These are phyloP conservation scores for Canis aureus DNA, from an alignment of 2,113 vertebrate species.

Conservation along the genomic window DNA sequence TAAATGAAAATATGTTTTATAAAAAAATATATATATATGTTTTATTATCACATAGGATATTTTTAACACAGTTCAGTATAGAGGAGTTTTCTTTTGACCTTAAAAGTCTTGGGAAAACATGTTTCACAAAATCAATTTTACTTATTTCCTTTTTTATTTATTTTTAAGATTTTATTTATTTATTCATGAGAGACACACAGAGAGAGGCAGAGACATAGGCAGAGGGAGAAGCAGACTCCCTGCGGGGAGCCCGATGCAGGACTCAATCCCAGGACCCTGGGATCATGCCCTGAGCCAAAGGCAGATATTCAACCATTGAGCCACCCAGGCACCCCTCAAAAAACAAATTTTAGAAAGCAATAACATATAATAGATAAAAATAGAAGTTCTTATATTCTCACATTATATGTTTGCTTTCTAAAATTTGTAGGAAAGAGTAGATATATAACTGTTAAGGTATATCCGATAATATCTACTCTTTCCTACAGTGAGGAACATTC, in stretches of 20 bases:
- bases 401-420: too few relatives aligned
- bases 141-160: too few relatives aligned
- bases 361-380: neutral
- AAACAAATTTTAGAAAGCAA: neutral
- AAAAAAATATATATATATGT: neutral
- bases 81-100: neutral
- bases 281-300: neutral
- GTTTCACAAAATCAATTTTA: neutral
- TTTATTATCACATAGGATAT: neutral
- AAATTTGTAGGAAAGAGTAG: too few relatives aligned
- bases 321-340: neutral
- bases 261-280: neutral
- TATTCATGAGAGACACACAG: too few relatives aligned
- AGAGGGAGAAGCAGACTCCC: neutral
- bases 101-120: neutral
- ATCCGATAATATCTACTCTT: conserved; percentile 45
- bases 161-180: neutral
- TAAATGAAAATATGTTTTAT: neutral
- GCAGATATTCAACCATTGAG: neutral
- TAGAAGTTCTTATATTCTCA: too few relatives aligned
- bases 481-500: conserved; percentile 70
- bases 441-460: too few relatives aligned
- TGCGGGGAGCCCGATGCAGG: neutral
- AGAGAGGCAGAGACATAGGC: neutral
- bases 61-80: neutral